These are phyloP conservation scores for Macrosteles quadrilineatus DNA, from an alignment of 1,140 invertebrate species.

Conservation along the genomic window DNA sequence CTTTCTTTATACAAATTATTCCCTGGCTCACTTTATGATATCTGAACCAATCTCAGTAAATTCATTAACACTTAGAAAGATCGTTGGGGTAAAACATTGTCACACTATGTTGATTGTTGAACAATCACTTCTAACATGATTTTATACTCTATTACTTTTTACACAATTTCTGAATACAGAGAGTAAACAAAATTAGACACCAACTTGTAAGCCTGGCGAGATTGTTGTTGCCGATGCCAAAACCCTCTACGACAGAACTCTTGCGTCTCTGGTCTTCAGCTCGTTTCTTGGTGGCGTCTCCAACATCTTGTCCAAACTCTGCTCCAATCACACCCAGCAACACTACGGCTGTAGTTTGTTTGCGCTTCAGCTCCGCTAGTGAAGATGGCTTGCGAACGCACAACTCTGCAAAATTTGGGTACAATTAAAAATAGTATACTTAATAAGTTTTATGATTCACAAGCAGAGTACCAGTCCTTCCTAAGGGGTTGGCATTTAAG, in stretches of 20 bases:
- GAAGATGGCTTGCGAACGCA: constrained; percentile 77
- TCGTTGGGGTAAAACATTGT: no score
- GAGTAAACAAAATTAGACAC: no score
- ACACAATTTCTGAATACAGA: no score
- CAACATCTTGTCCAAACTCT: constrained; percentile 93
- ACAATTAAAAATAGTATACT: constrained; percentile 35
- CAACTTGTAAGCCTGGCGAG: constrained; percentile 86
- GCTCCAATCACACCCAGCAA: constrained; percentile 96
- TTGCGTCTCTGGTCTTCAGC: constrained; percentile 64
- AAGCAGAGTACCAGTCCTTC: no score
- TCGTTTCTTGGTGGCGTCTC: constrained; percentile 39
- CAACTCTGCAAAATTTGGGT: constrained; percentile 53
- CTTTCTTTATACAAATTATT: no score
- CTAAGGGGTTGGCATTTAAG: no score
- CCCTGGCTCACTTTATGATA: no score
- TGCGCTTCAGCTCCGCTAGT: constrained; percentile 83
- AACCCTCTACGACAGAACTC: constrained; percentile 85
- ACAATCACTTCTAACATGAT: no score
- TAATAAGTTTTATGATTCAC: not conserved
- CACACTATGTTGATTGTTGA: no score
- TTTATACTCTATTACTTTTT: no score
- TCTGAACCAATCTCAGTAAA: no score
- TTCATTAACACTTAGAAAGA: no score
- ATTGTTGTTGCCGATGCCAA: constrained; percentile 89
- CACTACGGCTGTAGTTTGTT: constrained; percentile 97